phyloP scores from a whole-genome alignment of 2,113 vertebrate genomes.

The Merops nubicus region DNA sequence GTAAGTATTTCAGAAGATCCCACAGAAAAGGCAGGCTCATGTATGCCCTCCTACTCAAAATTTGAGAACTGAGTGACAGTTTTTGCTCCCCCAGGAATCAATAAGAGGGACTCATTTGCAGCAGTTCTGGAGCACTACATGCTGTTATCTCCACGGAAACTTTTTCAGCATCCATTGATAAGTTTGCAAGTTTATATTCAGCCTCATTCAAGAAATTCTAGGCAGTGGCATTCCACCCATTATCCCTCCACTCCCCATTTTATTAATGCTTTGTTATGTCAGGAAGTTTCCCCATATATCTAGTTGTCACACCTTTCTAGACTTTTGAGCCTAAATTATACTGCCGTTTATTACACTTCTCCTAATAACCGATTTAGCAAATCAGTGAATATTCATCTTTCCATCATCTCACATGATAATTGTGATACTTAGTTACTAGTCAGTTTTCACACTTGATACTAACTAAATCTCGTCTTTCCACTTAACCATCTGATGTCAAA shows the following conservation, averaged over 20 bases:
- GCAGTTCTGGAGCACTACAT: not conserved
- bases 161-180: not conserved
- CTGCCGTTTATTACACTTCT: not conserved
- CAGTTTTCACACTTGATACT: not conserved
- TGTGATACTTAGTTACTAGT: not conserved
- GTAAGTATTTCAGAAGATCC: not conserved
- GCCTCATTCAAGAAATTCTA: not conserved
- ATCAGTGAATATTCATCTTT: not conserved
- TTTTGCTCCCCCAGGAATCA: not conserved
- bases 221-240: not conserved
- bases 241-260: rapidly evolving
- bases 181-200: not conserved
- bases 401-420: not conserved
- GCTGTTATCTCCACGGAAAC: not conserved
- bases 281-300: not conserved
- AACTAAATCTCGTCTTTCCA: not conserved
- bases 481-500: not conserved
- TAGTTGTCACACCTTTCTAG: not conserved
- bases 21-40: not conserved
- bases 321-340: not conserved
- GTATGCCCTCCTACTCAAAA: not conserved
- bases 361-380: not conserved
- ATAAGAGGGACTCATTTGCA: not conserved
- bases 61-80: not conserved
- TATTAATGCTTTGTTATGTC: not conserved